phyloP scores from a whole-genome alignment of 1,140 invertebrate species.

The Cryptotermes secundus region DNA sequence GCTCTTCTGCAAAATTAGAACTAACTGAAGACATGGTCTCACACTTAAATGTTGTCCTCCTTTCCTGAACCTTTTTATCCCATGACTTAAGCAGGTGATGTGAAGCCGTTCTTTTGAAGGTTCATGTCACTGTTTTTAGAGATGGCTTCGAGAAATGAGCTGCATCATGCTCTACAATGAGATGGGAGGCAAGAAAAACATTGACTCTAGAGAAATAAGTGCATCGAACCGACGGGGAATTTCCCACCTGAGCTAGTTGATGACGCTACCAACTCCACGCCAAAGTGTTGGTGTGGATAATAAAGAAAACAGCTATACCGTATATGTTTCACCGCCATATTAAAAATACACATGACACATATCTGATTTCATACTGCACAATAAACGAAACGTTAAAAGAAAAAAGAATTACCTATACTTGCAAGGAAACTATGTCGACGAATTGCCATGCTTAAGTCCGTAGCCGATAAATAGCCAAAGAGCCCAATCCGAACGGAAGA shows the following conservation, averaged over 20 bases:
- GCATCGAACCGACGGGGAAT: neutral
- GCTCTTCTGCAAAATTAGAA: neutral
- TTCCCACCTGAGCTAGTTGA: neutral
- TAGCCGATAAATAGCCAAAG: too few species aligned
- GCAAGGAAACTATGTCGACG: too few species aligned
- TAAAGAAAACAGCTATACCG: too few species aligned
- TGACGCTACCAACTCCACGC: neutral
- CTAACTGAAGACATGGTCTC: neutral
- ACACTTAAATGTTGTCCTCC: neutral
- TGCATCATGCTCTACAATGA: constrained; percentile 4
- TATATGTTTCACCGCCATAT: too few species aligned
- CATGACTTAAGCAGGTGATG: neutral
- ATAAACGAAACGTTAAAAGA: too few species aligned
- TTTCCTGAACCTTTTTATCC: neutral
- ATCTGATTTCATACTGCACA: too few species aligned
- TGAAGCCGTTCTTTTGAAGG: neutral
- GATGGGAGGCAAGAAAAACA: neutral
- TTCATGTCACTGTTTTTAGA: neutral
- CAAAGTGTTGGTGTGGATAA: neutral
- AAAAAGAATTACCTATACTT: too few species aligned
- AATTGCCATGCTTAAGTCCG: too few species aligned
- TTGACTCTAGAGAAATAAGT: neutral
- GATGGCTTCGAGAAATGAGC: neutral
- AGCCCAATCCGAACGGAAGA: too few species aligned
- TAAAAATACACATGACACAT: too few species aligned